These are phyloP conservation scores for Synergus itoensis DNA, from an alignment of 2,888 invertebrate genomes.

Conservation along the genomic window DNA sequence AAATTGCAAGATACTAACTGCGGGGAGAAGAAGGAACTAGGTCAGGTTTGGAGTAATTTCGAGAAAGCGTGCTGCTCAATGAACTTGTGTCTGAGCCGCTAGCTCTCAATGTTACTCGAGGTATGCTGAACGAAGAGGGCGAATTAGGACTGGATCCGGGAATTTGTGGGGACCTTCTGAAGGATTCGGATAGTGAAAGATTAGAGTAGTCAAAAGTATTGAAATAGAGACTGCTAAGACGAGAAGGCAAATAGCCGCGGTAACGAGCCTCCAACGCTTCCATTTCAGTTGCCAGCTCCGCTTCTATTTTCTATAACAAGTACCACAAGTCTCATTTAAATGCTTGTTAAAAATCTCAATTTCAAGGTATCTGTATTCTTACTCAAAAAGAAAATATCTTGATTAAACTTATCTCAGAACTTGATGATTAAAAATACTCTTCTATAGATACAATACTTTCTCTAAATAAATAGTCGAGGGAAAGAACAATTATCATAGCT, in stretches of 20 bases:
- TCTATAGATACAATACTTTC: not conserved
- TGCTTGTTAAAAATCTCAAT: not conserved
- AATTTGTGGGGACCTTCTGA: slow-evolving; percentile 74
- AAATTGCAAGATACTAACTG: slow-evolving; percentile 61
- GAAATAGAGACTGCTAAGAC: slow-evolving; percentile 71
- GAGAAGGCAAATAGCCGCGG: slow-evolving; percentile 74
- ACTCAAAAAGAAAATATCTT: not conserved
- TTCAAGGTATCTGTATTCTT: not conserved
- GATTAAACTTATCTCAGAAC: not conserved
- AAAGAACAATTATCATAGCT: slow-evolving; percentile 10
- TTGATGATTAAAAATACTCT: not conserved
- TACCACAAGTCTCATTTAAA: slow-evolving; percentile 50
- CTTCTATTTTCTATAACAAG: slow-evolving; percentile 80
- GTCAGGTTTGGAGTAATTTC: slow-evolving; percentile 66
- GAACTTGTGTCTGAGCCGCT: slow-evolving; percentile 69
- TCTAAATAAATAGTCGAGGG: not conserved
- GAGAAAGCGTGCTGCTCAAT: slow-evolving; percentile 66
- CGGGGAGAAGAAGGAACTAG: slow-evolving; percentile 63
- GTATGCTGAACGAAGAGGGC: slow-evolving; percentile 71
- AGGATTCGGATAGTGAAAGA: slow-evolving; percentile 62
- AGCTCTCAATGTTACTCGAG: slow-evolving; percentile 70
- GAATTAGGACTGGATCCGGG: slow-evolving; percentile 71
- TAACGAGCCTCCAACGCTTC: slow-evolving; percentile 77
- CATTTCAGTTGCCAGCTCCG: slow-evolving; percentile 78
- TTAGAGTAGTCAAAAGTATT: slow-evolving; percentile 69